phyloP scores from a whole-genome alignment of 2,888 invertebrate genomes.

The Polietes domitor region DNA sequence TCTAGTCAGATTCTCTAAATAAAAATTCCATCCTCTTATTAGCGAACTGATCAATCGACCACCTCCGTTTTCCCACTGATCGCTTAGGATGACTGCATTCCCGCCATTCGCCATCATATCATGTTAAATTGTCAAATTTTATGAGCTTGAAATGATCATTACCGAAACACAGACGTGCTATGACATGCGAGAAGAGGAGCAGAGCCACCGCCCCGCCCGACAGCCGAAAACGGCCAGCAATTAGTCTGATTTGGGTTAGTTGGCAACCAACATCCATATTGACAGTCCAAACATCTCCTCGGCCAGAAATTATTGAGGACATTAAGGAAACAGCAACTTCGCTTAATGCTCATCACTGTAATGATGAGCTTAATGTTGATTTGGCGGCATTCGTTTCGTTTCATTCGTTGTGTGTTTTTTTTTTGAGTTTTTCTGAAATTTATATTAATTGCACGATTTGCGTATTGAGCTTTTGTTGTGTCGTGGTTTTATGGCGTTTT shows the following conservation, averaged over 20 bases:
- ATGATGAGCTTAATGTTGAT: slow-evolving; percentile 4
- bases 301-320: slow-evolving; percentile 16
- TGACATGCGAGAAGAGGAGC: background rate
- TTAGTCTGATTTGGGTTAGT: slow-evolving; percentile 18
- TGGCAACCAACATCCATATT: background rate
- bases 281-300: background rate
- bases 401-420: background rate
- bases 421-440: background rate
- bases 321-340: slow-evolving; percentile 12
- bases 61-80: background rate
- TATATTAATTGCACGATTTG: slow-evolving; percentile 35
- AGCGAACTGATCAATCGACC: too few species aligned
- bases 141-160: slow-evolving; percentile 50
- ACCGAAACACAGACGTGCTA: background rate
- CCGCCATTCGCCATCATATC: background rate
- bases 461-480: slow-evolving; percentile 19
- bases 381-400: background rate
- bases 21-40: too few species aligned
- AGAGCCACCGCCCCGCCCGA: background rate
- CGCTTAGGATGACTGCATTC: background rate
- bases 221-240: background rate
- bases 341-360: background rate
- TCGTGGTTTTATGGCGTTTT: background rate
- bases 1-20: too few species aligned
- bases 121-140: slow-evolving; percentile 57